phyloP scores from a whole-genome alignment of 2,797 vertebrate genomes.

The Melanotaenia trifasciata region DNA sequence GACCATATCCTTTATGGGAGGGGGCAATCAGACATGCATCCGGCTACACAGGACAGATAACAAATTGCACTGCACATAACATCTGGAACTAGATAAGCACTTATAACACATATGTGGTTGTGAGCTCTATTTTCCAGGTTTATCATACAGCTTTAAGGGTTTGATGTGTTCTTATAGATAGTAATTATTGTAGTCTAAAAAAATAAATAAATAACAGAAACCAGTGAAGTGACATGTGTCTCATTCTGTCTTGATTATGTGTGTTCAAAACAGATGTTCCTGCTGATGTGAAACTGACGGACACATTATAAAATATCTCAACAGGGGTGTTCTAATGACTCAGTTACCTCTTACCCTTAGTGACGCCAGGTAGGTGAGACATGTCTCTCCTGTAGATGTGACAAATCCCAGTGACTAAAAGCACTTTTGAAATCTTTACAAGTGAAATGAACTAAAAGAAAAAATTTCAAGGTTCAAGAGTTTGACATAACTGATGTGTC shows the following conservation, averaged over 20 bases:
- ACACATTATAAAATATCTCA: background rate
- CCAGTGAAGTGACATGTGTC: background rate
- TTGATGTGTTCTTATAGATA: background rate
- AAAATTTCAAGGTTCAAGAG: background rate
- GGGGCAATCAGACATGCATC: conserved; percentile 58
- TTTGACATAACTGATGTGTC: background rate
- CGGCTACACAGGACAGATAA: conserved; percentile 52
- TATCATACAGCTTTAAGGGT: background rate
- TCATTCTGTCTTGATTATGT: background rate
- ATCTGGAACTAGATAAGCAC: conserved; percentile 40
- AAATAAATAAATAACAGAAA: background rate
- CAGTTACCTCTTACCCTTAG: background rate
- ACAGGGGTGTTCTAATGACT: background rate
- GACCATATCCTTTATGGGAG: conserved; percentile 74
- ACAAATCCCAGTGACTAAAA: background rate
- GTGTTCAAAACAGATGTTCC: background rate
- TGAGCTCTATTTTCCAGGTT: background rate
- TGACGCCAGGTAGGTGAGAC: background rate
- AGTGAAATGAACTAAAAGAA: background rate
- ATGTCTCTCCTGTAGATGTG: background rate
- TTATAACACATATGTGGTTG: conserved; percentile 6
- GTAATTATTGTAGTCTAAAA: background rate
- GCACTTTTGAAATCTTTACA: background rate
- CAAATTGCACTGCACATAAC: conserved; percentile 16
- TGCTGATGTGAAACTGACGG: background rate